Evolutionary conservation across 2,113 vertebrate genomes (phyloP).

Genomic region (Sclerurus mexicanus): DNA sequence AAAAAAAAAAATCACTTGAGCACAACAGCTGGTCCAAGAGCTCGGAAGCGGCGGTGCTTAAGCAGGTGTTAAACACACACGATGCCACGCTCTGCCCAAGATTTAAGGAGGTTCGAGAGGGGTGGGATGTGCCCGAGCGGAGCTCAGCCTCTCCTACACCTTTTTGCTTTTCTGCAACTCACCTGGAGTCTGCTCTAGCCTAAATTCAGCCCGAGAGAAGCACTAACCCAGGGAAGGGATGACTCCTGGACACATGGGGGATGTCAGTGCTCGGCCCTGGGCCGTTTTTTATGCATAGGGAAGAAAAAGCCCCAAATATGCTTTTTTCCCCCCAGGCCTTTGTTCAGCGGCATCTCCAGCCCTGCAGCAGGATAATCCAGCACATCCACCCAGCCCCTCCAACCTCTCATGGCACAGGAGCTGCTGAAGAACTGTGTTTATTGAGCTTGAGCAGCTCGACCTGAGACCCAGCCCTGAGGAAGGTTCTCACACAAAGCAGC

Average conservation of each 20-base stretch:
- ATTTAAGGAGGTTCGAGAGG: not conserved
- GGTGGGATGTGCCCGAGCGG: not conserved
- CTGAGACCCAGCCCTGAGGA: not conserved
- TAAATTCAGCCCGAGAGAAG: not conserved
- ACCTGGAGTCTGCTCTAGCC: not conserved
- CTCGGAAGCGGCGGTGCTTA: not conserved
- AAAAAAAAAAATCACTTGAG: not conserved
- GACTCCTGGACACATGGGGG: not conserved
- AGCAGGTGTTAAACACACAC: conserved; percentile 23
- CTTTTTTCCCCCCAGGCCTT: not conserved
- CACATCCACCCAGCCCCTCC: not conserved
- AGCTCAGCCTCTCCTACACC: not conserved
- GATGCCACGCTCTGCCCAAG: not conserved
- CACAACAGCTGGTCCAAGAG: conserved; percentile 16
- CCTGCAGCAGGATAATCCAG: not conserved
- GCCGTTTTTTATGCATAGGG: rapidly evolving
- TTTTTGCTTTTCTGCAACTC: not conserved
- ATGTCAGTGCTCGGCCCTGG: rapidly evolving
- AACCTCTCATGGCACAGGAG: not conserved
- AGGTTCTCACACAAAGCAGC: not conserved
- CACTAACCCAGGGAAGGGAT: not conserved
- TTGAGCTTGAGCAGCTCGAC: not conserved
- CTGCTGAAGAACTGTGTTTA: not conserved
- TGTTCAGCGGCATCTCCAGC: not conserved
- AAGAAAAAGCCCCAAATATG: not conserved